Evolutionary conservation across 1,140 invertebrate species (phyloP).

Genomic region (Lutraria rhynchaena): DNA sequence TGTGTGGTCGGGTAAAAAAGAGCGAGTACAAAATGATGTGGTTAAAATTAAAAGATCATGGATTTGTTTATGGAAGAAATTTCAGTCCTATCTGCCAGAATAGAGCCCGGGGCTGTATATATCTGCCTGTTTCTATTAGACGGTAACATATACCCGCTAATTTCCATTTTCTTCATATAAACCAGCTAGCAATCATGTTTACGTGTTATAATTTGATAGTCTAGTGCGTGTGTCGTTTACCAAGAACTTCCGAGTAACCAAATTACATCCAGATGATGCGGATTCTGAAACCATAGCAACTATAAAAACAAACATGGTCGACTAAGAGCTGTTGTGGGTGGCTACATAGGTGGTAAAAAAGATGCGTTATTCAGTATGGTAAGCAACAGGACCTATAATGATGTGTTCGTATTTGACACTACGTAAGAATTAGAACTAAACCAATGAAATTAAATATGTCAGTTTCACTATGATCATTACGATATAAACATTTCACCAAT

Average conservation of each 20-base stretch:
- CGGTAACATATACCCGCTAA: conserved; percentile 24
- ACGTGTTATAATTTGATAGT: conserved; percentile 50
- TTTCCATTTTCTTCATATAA: conserved; percentile 7
- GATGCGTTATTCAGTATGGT: too few species aligned
- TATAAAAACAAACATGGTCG: conserved; percentile 8
- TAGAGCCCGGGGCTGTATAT: conserved; percentile 3
- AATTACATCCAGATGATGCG: conserved; percentile 36
- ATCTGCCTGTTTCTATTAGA: conserved; percentile 47
- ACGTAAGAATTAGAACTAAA: too few species aligned
- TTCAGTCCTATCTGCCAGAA: conserved; percentile 15
- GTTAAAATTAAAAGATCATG: conserved; percentile 12
- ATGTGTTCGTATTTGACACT: too few species aligned
- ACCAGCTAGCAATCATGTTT: conserved; percentile 35
- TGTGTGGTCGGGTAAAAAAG: conserved; percentile 17
- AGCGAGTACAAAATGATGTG: neutral
- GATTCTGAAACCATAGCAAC: too few species aligned
- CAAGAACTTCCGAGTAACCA: conserved; percentile 19
- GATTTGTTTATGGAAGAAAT: conserved; percentile 31
- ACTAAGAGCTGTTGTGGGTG: neutral
- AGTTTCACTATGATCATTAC: too few species aligned
- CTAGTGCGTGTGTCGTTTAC: conserved; percentile 38
- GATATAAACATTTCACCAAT: too few species aligned
- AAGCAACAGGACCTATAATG: too few species aligned
- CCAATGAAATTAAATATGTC: too few species aligned
- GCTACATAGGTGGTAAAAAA: neutral